Percentiles rank a stretch among this genome's conserved stretches.
These are phyloP conservation scores for Gymnocheta viridis DNA, from an alignment of 2,888 invertebrate species.

Conservation along the genomic window DNA sequence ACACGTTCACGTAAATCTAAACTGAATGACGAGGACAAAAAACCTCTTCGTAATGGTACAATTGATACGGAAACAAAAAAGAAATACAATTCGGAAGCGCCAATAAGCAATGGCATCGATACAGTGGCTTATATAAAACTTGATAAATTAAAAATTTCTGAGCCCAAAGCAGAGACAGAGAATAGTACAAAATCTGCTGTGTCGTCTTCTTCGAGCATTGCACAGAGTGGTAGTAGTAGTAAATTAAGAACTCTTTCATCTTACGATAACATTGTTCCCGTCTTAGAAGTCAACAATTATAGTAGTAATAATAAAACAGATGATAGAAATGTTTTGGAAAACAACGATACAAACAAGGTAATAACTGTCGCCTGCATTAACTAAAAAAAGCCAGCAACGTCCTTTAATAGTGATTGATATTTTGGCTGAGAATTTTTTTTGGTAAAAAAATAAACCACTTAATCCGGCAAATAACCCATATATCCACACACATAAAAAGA, in stretches of 20 bases:
- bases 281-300: conserved; percentile 53
- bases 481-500: conserved; percentile 26
- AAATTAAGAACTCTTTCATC: conserved; percentile 55
- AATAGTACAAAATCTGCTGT: not conserved
- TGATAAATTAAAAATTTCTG: conserved; percentile 58
- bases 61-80: conserved; percentile 38
- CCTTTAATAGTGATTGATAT: conserved; percentile 42
- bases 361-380: conserved; percentile 47
- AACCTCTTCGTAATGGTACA: conserved; percentile 62
- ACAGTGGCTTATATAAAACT: conserved; percentile 57
- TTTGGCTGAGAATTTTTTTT: conserved; percentile 45
- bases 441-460: conserved; percentile 32
- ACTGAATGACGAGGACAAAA: conserved; percentile 64
- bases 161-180: conserved; percentile 29
- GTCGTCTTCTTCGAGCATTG: conserved; percentile 35
- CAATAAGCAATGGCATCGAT: conserved; percentile 57
- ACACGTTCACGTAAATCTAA: conserved; percentile 71
- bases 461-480: conserved; percentile 57
- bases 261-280: conserved; percentile 53
- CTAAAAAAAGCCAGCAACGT: conserved; percentile 30
- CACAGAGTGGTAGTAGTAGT: conserved; percentile 60
- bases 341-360: conserved; percentile 66
- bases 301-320: conserved; percentile 55
- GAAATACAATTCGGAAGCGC: conserved; percentile 25
- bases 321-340: conserved; percentile 63